phyloP scores from a whole-genome alignment of 1,140 invertebrate species.

The Vollenhovia emeryi region DNA sequence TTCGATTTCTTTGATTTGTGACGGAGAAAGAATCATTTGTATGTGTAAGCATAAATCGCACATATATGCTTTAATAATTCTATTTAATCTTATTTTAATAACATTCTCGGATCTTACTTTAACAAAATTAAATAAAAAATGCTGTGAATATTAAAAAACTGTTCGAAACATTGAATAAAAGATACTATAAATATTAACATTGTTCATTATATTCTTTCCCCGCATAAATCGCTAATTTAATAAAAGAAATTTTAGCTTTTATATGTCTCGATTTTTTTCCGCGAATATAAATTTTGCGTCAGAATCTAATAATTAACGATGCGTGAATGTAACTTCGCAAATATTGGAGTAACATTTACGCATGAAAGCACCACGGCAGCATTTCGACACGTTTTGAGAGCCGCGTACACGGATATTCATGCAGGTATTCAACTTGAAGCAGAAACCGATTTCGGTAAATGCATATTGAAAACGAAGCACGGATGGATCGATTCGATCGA shows the following conservation, averaged over 20 bases:
- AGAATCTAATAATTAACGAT: background rate
- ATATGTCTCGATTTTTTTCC: background rate
- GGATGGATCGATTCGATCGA: constrained; percentile 23
- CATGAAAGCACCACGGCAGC: background rate
- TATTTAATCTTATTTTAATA: too few species aligned
- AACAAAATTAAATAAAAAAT: background rate
- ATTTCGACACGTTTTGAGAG: constrained; percentile 20
- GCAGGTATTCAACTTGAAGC: constrained; percentile 30
- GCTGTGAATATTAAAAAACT: too few species aligned
- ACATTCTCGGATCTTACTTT: too few species aligned
- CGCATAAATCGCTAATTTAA: background rate
- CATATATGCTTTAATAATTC: too few species aligned
- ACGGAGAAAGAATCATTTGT: background rate
- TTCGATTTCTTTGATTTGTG: background rate
- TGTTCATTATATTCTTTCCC: background rate
- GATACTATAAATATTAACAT: background rate
- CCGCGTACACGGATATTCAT: background rate
- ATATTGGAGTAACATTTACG: background rate
- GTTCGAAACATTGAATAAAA: background rate
- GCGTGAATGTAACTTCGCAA: background rate
- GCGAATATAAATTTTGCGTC: background rate
- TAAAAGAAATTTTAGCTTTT: background rate
- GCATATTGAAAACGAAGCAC: constrained; percentile 2
- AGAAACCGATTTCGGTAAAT: background rate
- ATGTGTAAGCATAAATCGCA: too few species aligned